Evolutionary conservation across 1,140 invertebrate species (phyloP), one percentile per base, ranked within the genome.

Genomic region (Batillaria attramentaria): DNA sequence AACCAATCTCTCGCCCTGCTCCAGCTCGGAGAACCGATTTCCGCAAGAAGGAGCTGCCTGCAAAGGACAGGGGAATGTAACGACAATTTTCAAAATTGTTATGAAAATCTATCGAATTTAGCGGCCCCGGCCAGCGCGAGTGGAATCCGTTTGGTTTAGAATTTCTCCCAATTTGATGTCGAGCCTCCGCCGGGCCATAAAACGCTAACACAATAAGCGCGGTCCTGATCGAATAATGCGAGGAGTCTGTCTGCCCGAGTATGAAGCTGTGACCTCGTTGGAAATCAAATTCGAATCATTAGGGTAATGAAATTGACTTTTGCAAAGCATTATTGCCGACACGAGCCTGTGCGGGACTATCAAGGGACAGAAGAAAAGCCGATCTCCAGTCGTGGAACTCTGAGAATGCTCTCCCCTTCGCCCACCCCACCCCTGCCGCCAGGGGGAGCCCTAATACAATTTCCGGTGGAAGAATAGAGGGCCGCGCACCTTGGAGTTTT

Each of bases 221-320:
- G 72, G 50, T 28, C 54, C 20, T n/a, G 72, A 60, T 73, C 46
- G 72, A 73, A 73, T 73, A 73, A 73, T 60, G 41, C 46, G 35
- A 24, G 24, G 46, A 33, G 4, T 43, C 33, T 60, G 72, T 37
- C 31, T 57, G 39, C 46, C 72, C 72, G n/a, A 18, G 46, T 73
- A 39, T 33, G 39, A 41, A 50, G 28, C 20, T 16, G 35, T 6
- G 60, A 54, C 28, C 72, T 57, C 46, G 68, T 57, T 60, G 31
- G 72, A 73, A 60, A 60, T 73, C 72, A 57, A 60, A 73, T 73
- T 73, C 31, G 31, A 57, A 73, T 57, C 46, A 73, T 73, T 60
- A 73, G 46, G 50, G 50, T 73, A 60, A 73, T 73, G 50, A 73
- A 57, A 73, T 73, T 73, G 72, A 73, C 46, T 73, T 73, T 73